Evolutionary conservation across 1,140 invertebrate genomes (phyloP).

Genomic region (Mycetomoellerius zeteki): DNA sequence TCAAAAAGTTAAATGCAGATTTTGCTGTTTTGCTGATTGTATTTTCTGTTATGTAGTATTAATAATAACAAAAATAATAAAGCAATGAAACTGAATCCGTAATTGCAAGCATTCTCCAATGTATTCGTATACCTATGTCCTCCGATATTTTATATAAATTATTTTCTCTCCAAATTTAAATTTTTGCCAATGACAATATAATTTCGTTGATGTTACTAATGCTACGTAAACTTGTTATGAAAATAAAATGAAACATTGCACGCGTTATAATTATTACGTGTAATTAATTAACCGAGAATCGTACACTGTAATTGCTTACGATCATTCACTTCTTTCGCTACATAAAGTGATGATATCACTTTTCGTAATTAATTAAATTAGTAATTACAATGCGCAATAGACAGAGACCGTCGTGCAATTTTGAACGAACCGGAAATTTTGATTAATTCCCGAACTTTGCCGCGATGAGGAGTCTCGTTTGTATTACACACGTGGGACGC

Average conservation of each 20-base stretch:
- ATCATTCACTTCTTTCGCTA: slow-evolving; percentile 41
- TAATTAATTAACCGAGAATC: slow-evolving; percentile 60
- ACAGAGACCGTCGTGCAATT: slow-evolving; percentile 38
- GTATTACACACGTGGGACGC: slow-evolving; percentile 51
- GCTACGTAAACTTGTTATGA: slow-evolving; percentile 13
- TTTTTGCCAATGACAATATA: slow-evolving; percentile 11
- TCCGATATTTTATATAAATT: slow-evolving; percentile 3
- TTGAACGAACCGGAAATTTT: slow-evolving; percentile 56
- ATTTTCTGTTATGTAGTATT: background rate
- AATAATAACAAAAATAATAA: slow-evolving; percentile 2
- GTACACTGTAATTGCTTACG: slow-evolving; percentile 48
- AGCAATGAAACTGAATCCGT: background rate
- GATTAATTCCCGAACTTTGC: slow-evolving; percentile 60
- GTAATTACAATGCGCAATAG: slow-evolving; percentile 60
- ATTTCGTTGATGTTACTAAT: background rate
- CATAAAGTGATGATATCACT: slow-evolving; percentile 52
- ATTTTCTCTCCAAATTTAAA: slow-evolving; percentile 16
- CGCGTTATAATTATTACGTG: slow-evolving; percentile 40
- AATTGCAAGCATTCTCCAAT: background rate
- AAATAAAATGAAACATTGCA: slow-evolving; percentile 26
- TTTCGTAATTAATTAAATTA: slow-evolving; percentile 66
- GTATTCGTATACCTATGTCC: background rate
- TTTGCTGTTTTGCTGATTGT: background rate
- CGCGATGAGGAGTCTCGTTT: slow-evolving; percentile 41
- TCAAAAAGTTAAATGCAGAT: slow-evolving; percentile 27